Evolutionary conservation across 2,888 invertebrate species (phyloP).

Genomic region (Drosophila nr. perissopoda): DNA sequence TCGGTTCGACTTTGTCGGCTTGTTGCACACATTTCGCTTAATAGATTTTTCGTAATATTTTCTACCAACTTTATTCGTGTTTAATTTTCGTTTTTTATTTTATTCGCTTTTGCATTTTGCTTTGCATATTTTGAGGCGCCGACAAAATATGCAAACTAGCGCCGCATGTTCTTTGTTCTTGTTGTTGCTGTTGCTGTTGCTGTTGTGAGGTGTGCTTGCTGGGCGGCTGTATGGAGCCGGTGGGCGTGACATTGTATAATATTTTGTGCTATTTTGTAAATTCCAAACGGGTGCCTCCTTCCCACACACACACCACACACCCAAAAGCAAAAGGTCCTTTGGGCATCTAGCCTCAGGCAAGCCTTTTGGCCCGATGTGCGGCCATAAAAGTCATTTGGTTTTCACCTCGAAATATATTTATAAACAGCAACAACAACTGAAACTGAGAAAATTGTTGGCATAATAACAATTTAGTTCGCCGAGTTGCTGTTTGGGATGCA

Average conservation of each 20-base stretch:
- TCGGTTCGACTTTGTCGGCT: constrained; percentile 28
- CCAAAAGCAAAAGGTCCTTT: background rate
- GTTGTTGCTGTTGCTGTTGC: background rate
- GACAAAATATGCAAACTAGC: constrained; percentile 59
- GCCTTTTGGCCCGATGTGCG: constrained; percentile 44
- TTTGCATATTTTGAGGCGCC: constrained; percentile 65
- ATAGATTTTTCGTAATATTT: constrained; percentile 61
- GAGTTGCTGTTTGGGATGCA: constrained; percentile 36
- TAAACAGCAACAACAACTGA: constrained; percentile 30
- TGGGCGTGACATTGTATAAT: constrained; percentile 59
- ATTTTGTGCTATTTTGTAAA: constrained; percentile 68
- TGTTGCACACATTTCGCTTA: constrained; percentile 56
- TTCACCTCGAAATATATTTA: constrained; percentile 66
- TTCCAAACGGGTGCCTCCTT: constrained; percentile 26
- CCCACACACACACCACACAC: background rate
- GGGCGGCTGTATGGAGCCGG: constrained; percentile 21
- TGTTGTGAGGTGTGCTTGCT: constrained; percentile 12
- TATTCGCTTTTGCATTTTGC: constrained; percentile 36
- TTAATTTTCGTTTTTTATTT: background rate
- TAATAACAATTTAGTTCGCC: constrained; percentile 58
- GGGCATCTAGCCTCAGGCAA: constrained; percentile 14
- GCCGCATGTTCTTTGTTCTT: constrained; percentile 22
- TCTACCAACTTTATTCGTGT: constrained; percentile 7
- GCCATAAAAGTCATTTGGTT: constrained; percentile 66
- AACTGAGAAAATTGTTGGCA: constrained; percentile 47